phyloP scores from a whole-genome alignment of 2,888 invertebrate genomes.

The Biston betularia region DNA sequence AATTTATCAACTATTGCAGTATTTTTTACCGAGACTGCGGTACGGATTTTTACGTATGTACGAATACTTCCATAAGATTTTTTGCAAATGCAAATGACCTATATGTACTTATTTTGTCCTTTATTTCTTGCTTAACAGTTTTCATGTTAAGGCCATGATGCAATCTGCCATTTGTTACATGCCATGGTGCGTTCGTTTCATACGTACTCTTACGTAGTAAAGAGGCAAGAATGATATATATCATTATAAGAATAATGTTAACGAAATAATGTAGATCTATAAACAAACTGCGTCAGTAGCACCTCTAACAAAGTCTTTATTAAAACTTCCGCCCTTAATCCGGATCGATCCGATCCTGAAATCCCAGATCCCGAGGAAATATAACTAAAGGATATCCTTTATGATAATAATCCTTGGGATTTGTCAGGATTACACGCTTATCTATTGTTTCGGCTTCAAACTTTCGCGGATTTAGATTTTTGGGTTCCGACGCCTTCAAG shows the following conservation, averaged over 20 bases:
- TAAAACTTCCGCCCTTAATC: conserved; percentile 38
- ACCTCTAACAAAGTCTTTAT: conserved; percentile 18
- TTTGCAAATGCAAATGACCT: no score
- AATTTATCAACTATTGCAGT: background rate
- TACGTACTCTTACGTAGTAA: no score
- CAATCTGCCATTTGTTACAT: no score
- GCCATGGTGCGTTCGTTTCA: no score
- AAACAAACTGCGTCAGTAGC: background rate
- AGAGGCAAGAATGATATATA: no score
- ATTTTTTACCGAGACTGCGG: background rate
- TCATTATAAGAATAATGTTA: no score
- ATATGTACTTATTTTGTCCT: no score
- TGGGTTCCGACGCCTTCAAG: conserved; percentile 28
- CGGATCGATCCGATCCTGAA: conserved; percentile 30
- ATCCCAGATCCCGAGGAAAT: conserved; percentile 28
- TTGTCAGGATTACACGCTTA: conserved; percentile 41
- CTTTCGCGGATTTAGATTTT: conserved; percentile 37
- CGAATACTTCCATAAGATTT: no score
- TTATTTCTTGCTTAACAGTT: no score
- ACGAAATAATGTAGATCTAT: no score
- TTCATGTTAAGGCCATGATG: no score
- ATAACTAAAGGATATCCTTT: conserved; percentile 42
- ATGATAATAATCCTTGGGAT: conserved; percentile 42
- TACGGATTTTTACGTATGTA: background rate
- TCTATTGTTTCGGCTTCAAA: conserved; percentile 43